phyloP scores from a whole-genome alignment of 2,797 vertebrate species.

The Pseudochirops cupreus region DNA sequence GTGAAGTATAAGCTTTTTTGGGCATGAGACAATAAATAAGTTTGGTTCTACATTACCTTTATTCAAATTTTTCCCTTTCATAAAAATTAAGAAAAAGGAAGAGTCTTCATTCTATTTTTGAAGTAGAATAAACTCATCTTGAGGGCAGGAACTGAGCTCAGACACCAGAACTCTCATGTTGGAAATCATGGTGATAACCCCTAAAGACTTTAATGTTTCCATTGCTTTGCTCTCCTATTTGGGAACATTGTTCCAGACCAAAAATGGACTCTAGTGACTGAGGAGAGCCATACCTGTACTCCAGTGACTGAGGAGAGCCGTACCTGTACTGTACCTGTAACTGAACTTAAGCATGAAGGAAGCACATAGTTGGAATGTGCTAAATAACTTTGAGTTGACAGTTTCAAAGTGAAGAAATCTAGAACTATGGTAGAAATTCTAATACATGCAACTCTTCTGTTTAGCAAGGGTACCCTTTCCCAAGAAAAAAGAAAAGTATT shows the following conservation, averaged over 20 bases:
- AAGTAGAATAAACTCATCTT: background rate
- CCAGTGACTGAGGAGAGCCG: fast-evolving
- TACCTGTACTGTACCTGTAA: background rate
- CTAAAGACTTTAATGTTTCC: fast-evolving
- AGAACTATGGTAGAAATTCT: fast-evolving
- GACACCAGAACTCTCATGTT: too few species aligned
- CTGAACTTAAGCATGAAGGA: background rate
- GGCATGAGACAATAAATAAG: background rate
- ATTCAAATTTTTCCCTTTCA: fast-evolving
- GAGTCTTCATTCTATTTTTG: background rate
- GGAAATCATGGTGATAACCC: background rate
- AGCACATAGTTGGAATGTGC: fast-evolving
- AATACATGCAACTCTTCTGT: fast-evolving
- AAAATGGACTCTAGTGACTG: fast-evolving
- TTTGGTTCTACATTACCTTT: fast-evolving
- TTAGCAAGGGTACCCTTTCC: fast-evolving
- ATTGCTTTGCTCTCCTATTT: background rate
- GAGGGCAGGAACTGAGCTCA: fast-evolving
- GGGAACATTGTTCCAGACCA: fast-evolving
- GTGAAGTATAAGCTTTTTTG: fast-evolving
- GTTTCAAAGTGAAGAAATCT: background rate
- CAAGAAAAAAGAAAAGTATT: background rate
- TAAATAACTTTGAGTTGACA: background rate
- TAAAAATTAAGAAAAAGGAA: background rate
- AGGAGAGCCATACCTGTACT: too few species aligned